Base-by-base conservation (phyloP, 2,888 invertebrate species). In the Drosophila mercatorum region DNA sequence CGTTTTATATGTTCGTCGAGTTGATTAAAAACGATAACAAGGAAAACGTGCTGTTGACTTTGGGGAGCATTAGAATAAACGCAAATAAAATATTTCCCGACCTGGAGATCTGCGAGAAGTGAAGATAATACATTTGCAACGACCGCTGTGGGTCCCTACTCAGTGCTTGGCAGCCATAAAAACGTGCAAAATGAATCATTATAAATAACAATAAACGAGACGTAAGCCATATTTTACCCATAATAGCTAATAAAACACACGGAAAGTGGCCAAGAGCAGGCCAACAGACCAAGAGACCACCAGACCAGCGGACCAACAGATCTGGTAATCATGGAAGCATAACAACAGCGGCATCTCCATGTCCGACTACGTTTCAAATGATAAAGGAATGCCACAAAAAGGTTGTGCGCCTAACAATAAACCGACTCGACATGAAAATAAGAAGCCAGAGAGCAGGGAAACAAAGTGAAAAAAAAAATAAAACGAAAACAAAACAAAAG, bases 201-300 rank as follows among this genome's bases (percentile, higher is more conserved):
- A 88, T 83, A 83, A 83, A 83, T 88, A 86, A 86, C 83, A 83
- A 88, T 86, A 83, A 88, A 86, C 75, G 75, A 75, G 78, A 83
- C 72, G 89, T 80, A 72, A 68, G 88, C 88, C 83, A 85, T 85
- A 85, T 88, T 85, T 85, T 75, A 85, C 71, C 52, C 74, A 82
- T 89, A 89, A 85, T 85, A 88, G 85, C 85, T 88, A 85, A 89
- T 89, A 85, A 85, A 85, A 88, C 88, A 89, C 78, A 78, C 68
- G 65, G 68, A 72, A 80, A 85, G 64, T 82, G 78, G 78, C 67
- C 79, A 56, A 63, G 59, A 55, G 67, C 55, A 46, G 26, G 12
- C 46, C 46, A 26, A 14, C 28, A 47, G 47, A 10, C 58, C 44
- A 60, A 43, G 51, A 17, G 46, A 3, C 53, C n/a, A 55, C 51